Evolutionary conservation across 2,888 invertebrate genomes (phyloP).

Genomic region (Lepidochrysops patricia): DNA sequence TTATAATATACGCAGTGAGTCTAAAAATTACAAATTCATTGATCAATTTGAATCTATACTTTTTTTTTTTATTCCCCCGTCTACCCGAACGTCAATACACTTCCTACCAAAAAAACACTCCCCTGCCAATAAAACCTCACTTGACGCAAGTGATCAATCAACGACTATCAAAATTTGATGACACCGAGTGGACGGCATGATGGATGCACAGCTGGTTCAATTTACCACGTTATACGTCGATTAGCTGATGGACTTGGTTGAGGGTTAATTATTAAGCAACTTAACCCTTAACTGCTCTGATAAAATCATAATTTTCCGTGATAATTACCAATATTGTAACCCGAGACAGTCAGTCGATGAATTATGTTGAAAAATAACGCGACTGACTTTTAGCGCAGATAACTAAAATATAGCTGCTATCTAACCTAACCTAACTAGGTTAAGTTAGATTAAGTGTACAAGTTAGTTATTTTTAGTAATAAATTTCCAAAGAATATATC

Average conservation of each 20-base stretch:
- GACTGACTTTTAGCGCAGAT: no score
- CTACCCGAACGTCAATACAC: neutral
- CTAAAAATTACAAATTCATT: no score
- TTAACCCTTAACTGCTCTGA: no score
- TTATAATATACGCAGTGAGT: no score
- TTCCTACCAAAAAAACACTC: neutral
- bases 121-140: neutral
- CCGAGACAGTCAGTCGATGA: no score
- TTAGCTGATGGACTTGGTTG: neutral
- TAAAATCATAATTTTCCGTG: neutral
- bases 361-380: no score
- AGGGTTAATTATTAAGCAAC: neutral
- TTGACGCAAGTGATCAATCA: conserved; percentile 58
- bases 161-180: conserved; percentile 66
- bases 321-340: no score
- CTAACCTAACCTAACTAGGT: no score
- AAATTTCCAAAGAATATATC: no score
- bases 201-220: conserved; percentile 42
- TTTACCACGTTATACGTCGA: conserved; percentile 3
- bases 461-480: no score
- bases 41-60: neutral
- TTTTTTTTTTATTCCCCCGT: neutral
- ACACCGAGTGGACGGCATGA: conserved; percentile 70
- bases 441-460: no score
- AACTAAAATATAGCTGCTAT: no score